Conservation (phyloP, 2,113 vertebrate species). For the Xenopus laevis region DNA sequence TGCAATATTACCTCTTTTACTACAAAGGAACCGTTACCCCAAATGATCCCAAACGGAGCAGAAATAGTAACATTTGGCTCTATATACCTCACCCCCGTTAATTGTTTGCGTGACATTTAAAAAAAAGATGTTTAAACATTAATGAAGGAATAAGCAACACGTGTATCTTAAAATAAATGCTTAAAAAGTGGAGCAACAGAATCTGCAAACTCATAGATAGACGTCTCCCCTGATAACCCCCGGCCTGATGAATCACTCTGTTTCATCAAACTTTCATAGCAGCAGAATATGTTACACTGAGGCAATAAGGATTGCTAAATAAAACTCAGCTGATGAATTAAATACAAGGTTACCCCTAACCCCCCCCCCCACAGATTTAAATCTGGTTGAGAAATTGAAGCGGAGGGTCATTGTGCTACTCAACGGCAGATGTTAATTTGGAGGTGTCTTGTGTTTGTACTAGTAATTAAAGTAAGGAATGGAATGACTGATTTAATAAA, state of each 20-base stretch:
- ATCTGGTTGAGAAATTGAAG: no score
- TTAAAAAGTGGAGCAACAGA: constrained; percentile 26
- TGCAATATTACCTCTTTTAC: no score
- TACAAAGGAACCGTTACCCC: no score
- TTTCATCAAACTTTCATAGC: constrained; percentile 36
- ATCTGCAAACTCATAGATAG: constrained; percentile 11
- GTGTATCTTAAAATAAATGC: constrained; percentile 8
- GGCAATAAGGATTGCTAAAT: constrained; percentile 22
- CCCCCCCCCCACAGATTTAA: no score
- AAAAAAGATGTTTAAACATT: neutral
- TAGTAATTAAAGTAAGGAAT: no score
- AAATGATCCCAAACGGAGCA: no score
- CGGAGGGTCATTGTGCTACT: no score
- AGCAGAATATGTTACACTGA: neutral
- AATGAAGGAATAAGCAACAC: no score
- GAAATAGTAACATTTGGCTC: no score
- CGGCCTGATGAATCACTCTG: constrained; percentile 20
- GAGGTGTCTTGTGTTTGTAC: neutral
- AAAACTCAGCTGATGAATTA: constrained; percentile 28
- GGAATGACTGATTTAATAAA: neutral
- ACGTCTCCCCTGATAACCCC: constrained; percentile 8
- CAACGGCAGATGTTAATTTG: neutral
- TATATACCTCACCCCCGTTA: no score
- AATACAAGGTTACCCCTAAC: neutral
- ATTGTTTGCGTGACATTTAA: neutral